Base-by-base conservation (phyloP, 2,797 vertebrate genomes). In the Aphelocoma californica region DNA sequence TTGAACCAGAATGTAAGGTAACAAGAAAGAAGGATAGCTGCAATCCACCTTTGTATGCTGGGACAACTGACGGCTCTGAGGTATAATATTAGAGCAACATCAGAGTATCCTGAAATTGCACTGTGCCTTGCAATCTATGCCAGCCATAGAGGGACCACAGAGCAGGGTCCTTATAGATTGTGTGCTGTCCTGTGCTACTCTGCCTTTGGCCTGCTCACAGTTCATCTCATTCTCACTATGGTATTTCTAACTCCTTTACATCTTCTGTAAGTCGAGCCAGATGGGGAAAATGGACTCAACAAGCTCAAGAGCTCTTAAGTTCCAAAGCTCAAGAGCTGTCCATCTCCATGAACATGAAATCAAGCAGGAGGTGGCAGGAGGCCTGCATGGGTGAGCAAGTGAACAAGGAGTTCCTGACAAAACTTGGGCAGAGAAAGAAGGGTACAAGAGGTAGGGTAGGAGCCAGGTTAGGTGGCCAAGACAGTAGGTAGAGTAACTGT, bases 1-100 rank as follows among this genome's bases (percentile, higher is more conserved):
- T 96, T 96, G 95, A 95, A 89, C 71, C 69, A 65, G 56, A 74
- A 81, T 54, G 18, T 81, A 92, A 94, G 50, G 48, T 57, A 93
- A 93, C 60, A 94, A 94, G 61, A 95, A 95, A 94, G 85, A 92
- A 74, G 42, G 57, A 67, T 24, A 62, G 64, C 84, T 85, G 75
- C 50, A 58, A 91, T 85, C 38, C 61, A 47, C 72, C 57, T 96
- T 92, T 96, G 47, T 93, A 5, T 93, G 91, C 92, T 69, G 65
- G 91, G 57, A 69, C 84, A 88, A 32, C 34, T 65, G 78, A 74
- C 32, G 24, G 84, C 34, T 86, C 61, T 81, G 47, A 47, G 10
- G 31, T 73, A 67, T 57, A 87, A 81, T 42, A 87, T 64, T 77
- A 92, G 88, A 89, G 65, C 50, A 54, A 54, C 69, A 83, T 95